Conservation (phyloP, 1,140 invertebrate genomes). For the Halesus radiatus region DNA sequence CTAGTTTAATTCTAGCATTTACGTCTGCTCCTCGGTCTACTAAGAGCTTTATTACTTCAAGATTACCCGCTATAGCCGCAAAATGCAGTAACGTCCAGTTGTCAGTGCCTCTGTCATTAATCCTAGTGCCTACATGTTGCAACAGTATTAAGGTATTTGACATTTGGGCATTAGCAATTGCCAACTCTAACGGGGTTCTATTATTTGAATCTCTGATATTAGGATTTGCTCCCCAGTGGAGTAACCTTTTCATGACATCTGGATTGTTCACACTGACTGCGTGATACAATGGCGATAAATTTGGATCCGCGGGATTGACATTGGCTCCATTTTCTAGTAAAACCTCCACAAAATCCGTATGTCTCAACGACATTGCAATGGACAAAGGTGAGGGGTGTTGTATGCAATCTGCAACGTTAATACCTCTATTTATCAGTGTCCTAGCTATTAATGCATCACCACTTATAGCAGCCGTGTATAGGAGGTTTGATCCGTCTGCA, state of each 20-base stretch:
- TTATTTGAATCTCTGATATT: neutral
- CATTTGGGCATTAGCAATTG: neutral
- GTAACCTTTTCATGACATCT: neutral
- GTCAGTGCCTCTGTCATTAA: neutral
- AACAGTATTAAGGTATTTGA: neutral
- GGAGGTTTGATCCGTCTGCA: neutral
- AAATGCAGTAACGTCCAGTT: neutral
- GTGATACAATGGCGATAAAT: neutral
- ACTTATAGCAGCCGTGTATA: neutral
- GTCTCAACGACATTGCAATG: neutral
- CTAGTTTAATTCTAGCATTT: neutral
- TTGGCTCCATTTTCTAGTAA: neutral
- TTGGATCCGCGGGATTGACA: neutral
- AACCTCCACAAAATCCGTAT: neutral
- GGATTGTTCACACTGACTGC: neutral
- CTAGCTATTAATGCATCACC: neutral
- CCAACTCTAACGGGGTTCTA: constrained; percentile 1
- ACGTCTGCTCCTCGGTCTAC: neutral
- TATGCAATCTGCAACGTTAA: neutral
- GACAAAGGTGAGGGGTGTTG: neutral
- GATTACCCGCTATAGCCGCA: neutral
- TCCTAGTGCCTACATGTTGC: neutral
- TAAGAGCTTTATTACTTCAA: neutral
- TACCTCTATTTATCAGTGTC: neutral
- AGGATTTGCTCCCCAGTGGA: neutral